phyloP scores from a whole-genome alignment of 1,140 invertebrate genomes.

The Ptiloglossa arizonensis region DNA sequence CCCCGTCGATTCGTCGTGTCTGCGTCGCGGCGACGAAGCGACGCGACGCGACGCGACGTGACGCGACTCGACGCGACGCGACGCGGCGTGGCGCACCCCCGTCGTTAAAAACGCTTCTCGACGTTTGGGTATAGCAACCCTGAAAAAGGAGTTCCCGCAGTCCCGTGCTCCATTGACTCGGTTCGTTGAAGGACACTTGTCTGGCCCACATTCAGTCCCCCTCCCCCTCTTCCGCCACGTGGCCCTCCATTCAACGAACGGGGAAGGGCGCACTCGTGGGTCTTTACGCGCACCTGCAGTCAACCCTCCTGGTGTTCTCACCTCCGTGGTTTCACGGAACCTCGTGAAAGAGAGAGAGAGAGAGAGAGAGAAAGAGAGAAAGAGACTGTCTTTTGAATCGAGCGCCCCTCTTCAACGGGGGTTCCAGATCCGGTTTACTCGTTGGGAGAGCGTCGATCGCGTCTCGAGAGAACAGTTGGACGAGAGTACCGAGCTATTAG shows the following conservation, averaged over 20 bases:
- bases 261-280: slow-evolving; percentile 52
- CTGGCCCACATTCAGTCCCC: slow-evolving; percentile 67
- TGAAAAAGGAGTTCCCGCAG: neutral
- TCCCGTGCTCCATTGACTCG: slow-evolving; percentile 70
- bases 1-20: neutral
- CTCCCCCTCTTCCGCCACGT: slow-evolving; percentile 58
- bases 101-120: neutral
- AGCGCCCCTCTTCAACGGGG: neutral
- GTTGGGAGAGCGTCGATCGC: neutral
- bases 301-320: slow-evolving; percentile 21
- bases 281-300: slow-evolving; percentile 57
- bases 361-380: neutral
- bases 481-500: neutral
- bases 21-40: too few relatives aligned
- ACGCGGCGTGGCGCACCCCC: neutral
- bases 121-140: neutral
- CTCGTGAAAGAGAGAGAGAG: neutral
- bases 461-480: neutral
- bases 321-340: slow-evolving; percentile 2
- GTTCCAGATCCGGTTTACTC: neutral
- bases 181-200: slow-evolving; percentile 70
- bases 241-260: slow-evolving; percentile 67
- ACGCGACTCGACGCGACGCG: too few relatives aligned
- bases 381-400: slow-evolving; percentile 36
- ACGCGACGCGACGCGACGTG: neutral